phyloP scores from a whole-genome alignment of 2,113 vertebrate species.

The Ammodramus savannarum region DNA sequence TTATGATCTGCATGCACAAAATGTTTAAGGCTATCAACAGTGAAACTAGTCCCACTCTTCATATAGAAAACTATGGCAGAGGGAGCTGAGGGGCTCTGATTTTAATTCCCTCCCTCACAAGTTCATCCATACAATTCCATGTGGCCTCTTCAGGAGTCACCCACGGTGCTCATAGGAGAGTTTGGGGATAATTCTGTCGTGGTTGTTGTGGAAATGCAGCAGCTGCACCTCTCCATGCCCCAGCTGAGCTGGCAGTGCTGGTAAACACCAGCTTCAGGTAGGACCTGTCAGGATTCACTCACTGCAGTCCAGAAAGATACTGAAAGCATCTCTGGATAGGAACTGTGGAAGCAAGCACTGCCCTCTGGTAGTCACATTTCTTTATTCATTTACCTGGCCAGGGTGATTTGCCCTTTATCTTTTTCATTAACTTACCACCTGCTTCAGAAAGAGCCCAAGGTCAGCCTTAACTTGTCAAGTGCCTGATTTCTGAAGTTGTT shows the following conservation, averaged over 20 bases:
- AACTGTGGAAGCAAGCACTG: background rate
- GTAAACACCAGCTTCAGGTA: background rate
- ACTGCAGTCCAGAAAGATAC: background rate
- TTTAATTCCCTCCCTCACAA: background rate
- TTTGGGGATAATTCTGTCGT: background rate
- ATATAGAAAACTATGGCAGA: background rate
- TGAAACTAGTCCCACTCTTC: slow-evolving; percentile 1
- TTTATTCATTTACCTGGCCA: background rate
- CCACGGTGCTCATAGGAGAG: background rate
- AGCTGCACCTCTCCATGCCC: background rate
- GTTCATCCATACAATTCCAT: background rate
- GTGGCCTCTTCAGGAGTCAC: background rate
- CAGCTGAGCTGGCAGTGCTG: background rate
- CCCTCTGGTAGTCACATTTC: background rate
- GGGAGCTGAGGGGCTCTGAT: background rate
- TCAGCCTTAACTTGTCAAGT: background rate
- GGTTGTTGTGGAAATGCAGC: background rate
- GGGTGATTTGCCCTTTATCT: background rate
- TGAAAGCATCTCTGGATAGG: background rate
- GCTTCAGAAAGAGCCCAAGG: background rate
- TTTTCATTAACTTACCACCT: background rate
- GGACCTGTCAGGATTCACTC: background rate
- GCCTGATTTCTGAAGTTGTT: background rate
- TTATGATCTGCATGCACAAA: slow-evolving; percentile 4
- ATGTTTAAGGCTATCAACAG: background rate